Base-by-base conservation (phyloP, 2,113 vertebrate species). In the Nothoprocta pentlandii region DNA sequence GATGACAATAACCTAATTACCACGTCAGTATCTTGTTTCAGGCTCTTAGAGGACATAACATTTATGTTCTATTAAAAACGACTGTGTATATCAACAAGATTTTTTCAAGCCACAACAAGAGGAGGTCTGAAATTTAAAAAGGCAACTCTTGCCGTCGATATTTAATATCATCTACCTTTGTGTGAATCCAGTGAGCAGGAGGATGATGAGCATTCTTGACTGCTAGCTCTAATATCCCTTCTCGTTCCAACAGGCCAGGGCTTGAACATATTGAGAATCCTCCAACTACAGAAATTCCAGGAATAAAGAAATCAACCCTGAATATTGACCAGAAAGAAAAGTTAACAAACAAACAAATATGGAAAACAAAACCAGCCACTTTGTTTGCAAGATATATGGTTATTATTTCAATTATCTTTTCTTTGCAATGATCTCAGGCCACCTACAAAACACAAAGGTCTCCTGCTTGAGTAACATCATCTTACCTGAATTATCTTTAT, bases 181-280 rank as follows among this genome's bases (percentile, higher is more conserved):
- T 98, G 97, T 99, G 99, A 94, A 99, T 39, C 99, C 99, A 99
- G 95, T 98, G 97, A 47, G 99, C 99, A 81, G 99, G 98, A 71
- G 99, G 98, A 95, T 99, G 98, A 82, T 68, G 87, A 23, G 98
- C n/a, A 56, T 98, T 95, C 93, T 99, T 99, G 90, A 99, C 98
- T 42, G 99, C 99, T 93, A 99, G 94, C 92, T 99, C 99, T 53
- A 99, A 88, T 30, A 98, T 68, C 32, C 98, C 97, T 73, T 99
- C 98, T 95, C 96, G 96, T 96, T 98, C 95, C 80, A 99, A 93
- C 67, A 99, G 97, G 54, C 98, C 98, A 4, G 99, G 99, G 87
- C 98, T 98, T 80, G 99, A 99, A 96, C 99, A 99, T 94, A 99
- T 98, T 59, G 99, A 99, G 97, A 99, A 99, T 13, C 99, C 99